Evolutionary conservation across 2,113 vertebrate species (phyloP).

Genomic region (Triplophysa dalaica): DNA sequence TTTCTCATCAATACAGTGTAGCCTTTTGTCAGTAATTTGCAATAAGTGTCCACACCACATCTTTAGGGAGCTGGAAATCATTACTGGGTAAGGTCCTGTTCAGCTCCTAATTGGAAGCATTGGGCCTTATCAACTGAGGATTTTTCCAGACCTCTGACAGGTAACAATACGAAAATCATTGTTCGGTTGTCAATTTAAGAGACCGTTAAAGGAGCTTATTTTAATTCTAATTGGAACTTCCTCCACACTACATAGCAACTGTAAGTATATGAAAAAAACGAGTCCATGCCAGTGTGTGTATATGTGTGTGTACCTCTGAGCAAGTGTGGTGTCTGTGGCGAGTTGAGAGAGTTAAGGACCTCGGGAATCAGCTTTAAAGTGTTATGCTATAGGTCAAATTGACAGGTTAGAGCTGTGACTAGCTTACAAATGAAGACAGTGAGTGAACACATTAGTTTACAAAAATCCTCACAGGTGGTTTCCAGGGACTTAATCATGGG

Average conservation of each 20-base stretch:
- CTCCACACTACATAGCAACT: constrained; percentile 72
- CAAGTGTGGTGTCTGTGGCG: constrained; percentile 22
- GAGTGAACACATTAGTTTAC: constrained; percentile 67
- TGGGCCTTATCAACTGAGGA: constrained; percentile 98
- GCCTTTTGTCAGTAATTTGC: constrained; percentile 99
- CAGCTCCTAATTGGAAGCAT: constrained; percentile 98
- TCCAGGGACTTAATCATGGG: constrained; percentile 72
- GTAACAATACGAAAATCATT: constrained; percentile 99
- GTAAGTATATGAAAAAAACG: constrained; percentile 63
- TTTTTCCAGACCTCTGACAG: constrained; percentile 99
- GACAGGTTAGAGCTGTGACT: constrained; percentile 64
- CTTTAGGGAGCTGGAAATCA: constrained; percentile 93
- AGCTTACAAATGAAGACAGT: constrained; percentile 68
- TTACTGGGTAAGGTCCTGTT: constrained; percentile 91
- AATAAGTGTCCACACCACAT: constrained; percentile 92
- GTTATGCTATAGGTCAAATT: constrained; percentile 74
- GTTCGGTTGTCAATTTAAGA: constrained; percentile 99
- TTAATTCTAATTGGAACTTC: constrained; percentile 96
- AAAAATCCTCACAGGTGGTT: constrained; percentile 62
- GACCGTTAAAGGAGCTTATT: constrained; percentile 95
- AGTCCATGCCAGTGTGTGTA: constrained; percentile 40
- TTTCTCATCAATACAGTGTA: constrained; percentile 90
- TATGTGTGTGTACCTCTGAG: constrained; percentile 8
- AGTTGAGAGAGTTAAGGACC: constrained; percentile 47
- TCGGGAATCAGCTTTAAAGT: constrained; percentile 58